phyloP scores from a whole-genome alignment of 64 coral and sea anemone species.

The Porites lutea region DNA sequence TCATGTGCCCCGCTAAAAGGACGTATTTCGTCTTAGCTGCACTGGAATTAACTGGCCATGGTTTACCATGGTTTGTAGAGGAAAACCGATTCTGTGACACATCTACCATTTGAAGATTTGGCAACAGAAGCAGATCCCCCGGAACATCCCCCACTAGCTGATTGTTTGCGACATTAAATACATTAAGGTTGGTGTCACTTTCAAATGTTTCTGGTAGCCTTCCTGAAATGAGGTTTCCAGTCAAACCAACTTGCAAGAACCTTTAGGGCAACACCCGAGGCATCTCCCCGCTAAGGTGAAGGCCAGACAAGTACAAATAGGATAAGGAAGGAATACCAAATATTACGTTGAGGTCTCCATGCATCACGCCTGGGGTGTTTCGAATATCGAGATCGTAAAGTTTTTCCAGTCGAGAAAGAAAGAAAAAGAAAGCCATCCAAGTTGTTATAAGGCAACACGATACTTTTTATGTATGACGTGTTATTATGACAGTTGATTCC shows the following conservation, averaged over 20 bases:
- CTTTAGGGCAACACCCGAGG: neutral
- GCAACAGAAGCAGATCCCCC: neutral
- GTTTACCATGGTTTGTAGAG: conserved; percentile 24
- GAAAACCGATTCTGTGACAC: conserved; percentile 60
- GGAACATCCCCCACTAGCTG: conserved; percentile 24
- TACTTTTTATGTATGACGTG: neutral
- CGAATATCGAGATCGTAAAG: neutral
- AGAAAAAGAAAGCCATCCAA: conserved; percentile 15
- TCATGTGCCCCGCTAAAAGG: conserved; percentile 42
- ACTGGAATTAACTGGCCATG: neutral
- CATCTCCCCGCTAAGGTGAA: conserved; percentile 30
- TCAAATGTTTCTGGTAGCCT: neutral
- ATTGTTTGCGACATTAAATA: conserved; percentile 50
- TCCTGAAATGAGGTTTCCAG: conserved; percentile 26
- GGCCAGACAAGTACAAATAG: too few species aligned
- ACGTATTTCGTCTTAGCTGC: neutral
- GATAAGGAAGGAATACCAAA: too few species aligned
- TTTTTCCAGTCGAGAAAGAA: conserved; percentile 2
- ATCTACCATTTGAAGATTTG: neutral
- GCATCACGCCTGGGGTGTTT: neutral
- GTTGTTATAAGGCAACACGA: conserved; percentile 14
- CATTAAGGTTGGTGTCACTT: neutral
- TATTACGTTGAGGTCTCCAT: neutral
- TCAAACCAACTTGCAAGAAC: neutral
- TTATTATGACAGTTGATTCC: conserved; percentile 4